Evolutionary conservation across 2,797 vertebrate genomes (phyloP).

Genomic region (Parauchenoglanis ngamensis): DNA sequence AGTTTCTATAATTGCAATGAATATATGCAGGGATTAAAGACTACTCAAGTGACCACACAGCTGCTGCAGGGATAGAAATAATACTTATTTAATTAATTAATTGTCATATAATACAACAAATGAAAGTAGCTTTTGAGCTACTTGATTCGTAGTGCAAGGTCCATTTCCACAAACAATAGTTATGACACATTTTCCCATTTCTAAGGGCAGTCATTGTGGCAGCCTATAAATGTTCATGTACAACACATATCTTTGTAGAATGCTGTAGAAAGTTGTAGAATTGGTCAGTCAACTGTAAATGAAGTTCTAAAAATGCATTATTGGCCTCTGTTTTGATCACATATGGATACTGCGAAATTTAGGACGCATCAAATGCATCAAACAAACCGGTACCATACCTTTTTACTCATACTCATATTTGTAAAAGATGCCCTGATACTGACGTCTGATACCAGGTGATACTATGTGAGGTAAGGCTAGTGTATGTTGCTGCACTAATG

Average conservation of each 20-base stretch:
- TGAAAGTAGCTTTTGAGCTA: background rate
- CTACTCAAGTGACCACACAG: conserved; percentile 32
- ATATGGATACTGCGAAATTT: background rate
- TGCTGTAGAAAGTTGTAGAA: background rate
- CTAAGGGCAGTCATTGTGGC: background rate
- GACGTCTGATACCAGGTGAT: background rate
- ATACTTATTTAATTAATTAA: background rate
- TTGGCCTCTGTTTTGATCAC: background rate
- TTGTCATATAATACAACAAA: background rate
- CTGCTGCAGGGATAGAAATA: conserved; percentile 7
- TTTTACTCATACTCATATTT: background rate
- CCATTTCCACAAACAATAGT: background rate
- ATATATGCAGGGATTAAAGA: conserved; percentile 10
- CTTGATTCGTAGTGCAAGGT: background rate
- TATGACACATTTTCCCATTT: background rate
- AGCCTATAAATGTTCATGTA: background rate
- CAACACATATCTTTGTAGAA: background rate
- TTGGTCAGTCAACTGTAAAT: background rate
- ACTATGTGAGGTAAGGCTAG: background rate
- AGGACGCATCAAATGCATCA: background rate
- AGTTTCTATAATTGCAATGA: conserved; percentile 15
- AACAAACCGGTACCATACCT: background rate
- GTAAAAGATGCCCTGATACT: background rate
- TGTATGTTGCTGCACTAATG: background rate
- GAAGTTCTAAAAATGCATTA: background rate